Base-by-base conservation (phyloP, 2,113 vertebrate species). In the Cyphomyrus plagiostoma region DNA sequence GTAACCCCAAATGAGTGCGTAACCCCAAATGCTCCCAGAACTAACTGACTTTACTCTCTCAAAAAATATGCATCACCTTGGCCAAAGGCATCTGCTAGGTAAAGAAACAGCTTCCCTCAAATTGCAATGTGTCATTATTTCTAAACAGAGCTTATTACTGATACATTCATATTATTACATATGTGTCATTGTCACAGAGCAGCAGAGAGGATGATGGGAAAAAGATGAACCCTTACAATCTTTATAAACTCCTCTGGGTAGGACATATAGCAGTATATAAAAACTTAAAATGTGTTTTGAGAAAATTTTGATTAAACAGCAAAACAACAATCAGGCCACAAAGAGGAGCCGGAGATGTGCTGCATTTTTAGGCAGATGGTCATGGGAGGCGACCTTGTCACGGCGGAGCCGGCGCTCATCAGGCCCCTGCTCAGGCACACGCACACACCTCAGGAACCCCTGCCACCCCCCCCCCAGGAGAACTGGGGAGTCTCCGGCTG, bases 401-500 rank as follows among this genome's bases (percentile, higher is more conserved):
- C 2, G 58, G 17, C 15, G 0, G 48, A 17, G 39, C 58, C 45
- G 0, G 3, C 46, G 7, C 1, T 9, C 87, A 11, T 13, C 45
- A 4, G 13, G 15, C 1, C 10, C 88, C 11, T 13, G 15, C 88
- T 42, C 19, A 70, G 35, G 19, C 87, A 48, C 56, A 52, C 42
- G n/a, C 62, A 48, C 5, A 87, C 45, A 45, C 58, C 48, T 26
- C 35, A 49, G 7, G 89, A 17, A 30, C 13, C 13, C 13, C 70
- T 10, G 1, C 35, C 35, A 39, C 35, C 50, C 49, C 17, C n/a
- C 9, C 85, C 85, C 30, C 19, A 10, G 42, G 45, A 93, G 93
- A 93, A 93, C 92, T 92, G 6, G 70, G 70, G 70, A 39, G 15
- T 42, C 30, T 77, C 70, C 70, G 35, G 70, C 70, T 77, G 70